Conservation (phyloP, 2,888 invertebrate genomes). For the Myopa tessellatipennis region DNA sequence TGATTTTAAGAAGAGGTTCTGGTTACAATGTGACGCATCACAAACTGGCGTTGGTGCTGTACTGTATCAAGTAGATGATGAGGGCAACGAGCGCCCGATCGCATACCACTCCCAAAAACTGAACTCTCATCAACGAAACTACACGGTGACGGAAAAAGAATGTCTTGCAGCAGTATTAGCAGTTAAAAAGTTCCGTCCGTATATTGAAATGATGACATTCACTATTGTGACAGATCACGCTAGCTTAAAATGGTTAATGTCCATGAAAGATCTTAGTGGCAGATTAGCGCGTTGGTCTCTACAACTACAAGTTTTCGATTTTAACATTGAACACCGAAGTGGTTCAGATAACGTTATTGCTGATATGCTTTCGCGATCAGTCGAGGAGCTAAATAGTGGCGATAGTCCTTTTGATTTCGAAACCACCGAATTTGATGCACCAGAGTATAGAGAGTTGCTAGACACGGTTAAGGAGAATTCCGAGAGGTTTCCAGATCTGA, state of each 20-base stretch:
- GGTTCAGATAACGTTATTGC: conserved; percentile 42
- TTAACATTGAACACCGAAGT: conserved; percentile 33
- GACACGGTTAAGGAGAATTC: neutral
- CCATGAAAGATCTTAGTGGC: conserved; percentile 51
- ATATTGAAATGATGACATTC: conserved; percentile 41
- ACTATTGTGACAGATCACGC: conserved; percentile 52
- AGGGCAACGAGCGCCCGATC: conserved; percentile 3
- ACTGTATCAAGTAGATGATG: conserved; percentile 15
- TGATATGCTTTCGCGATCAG: conserved; percentile 50
- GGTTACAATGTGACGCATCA: conserved; percentile 31
- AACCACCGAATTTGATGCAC: neutral
- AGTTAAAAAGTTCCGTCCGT: conserved; percentile 20
- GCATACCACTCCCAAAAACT: conserved; percentile 21
- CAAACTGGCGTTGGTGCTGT: conserved; percentile 17
- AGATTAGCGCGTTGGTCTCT: conserved; percentile 50
- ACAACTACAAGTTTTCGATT: conserved; percentile 35
- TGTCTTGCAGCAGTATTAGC: conserved; percentile 25
- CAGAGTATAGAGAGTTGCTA: conserved; percentile 11
- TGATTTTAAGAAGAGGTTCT: conserved; percentile 28
- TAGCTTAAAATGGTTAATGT: conserved; percentile 52
- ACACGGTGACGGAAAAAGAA: conserved; percentile 42
- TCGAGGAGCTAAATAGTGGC: conserved; percentile 1
- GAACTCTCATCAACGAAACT: conserved; percentile 22
- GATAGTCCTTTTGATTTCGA: neutral
- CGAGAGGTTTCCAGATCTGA: conserved; percentile 17